phyloP scores from a whole-genome alignment of 2,113 vertebrate species.

The Heptranchias perlo region DNA sequence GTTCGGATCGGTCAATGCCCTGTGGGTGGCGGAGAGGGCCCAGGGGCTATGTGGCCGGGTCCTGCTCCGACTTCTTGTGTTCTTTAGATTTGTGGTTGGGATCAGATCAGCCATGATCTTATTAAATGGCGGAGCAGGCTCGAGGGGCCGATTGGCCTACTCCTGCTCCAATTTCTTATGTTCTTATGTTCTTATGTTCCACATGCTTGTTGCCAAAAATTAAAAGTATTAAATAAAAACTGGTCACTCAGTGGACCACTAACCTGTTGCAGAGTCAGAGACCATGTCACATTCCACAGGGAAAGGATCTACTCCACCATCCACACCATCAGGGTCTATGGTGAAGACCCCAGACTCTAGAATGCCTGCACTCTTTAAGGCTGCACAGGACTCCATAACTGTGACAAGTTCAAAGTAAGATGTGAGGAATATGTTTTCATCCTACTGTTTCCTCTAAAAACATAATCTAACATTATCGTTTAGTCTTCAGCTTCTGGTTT shows the following conservation, averaged over 20 bases:
- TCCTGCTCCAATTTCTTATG: too few relatives aligned
- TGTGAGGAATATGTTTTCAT: neutral
- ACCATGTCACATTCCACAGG: slow-evolving; percentile 44
- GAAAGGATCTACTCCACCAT: slow-evolving; percentile 39
- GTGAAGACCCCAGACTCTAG: slow-evolving; percentile 42
- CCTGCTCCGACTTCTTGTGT: too few relatives aligned
- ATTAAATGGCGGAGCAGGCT: too few relatives aligned
- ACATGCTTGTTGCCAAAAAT: neutral
- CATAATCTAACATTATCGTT: neutral
- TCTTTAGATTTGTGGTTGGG: too few relatives aligned
- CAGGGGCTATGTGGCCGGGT: too few relatives aligned
- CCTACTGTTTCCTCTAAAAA: neutral
- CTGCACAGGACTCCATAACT: slow-evolving; percentile 43
- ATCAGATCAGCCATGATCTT: too few relatives aligned
- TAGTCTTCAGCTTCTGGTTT: neutral
- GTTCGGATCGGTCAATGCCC: too few relatives aligned
- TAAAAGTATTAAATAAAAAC: neutral
- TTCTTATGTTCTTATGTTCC: too few relatives aligned
- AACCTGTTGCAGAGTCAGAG: slow-evolving; percentile 42
- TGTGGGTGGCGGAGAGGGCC: too few relatives aligned
- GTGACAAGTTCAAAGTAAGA: slow-evolving; percentile 21
- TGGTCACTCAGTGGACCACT: neutral
- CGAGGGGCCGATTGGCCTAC: too few relatives aligned
- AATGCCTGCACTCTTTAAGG: slow-evolving; percentile 42
- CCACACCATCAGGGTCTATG: slow-evolving; percentile 44